phyloP scores from a whole-genome alignment of 2,113 vertebrate species.

The Cephalopterus ornatus region DNA sequence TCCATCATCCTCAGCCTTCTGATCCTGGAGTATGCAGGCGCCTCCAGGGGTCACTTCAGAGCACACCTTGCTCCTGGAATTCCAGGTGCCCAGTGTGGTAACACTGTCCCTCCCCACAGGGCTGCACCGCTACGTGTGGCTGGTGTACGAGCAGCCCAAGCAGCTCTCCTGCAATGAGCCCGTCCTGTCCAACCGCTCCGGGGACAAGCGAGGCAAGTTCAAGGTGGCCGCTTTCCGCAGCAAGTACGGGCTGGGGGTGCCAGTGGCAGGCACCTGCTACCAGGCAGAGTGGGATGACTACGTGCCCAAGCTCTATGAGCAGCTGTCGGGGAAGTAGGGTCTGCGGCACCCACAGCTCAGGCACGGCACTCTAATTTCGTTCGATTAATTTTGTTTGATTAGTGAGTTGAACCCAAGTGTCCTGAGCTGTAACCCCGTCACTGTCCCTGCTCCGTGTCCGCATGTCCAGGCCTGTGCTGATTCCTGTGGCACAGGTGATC shows the following conservation, averaged over 20 bases:
- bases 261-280: constrained; percentile 89
- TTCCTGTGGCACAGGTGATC: rapidly evolving
- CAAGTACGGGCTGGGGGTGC: constrained; percentile 83
- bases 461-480: not conserved
- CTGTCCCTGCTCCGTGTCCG: not conserved
- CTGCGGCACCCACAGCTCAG: not conserved
- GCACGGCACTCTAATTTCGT: not conserved
- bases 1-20: rapidly evolving
- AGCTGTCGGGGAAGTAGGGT: constrained; percentile 87
- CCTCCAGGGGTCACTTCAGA: rapidly evolving
- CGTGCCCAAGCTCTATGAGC: constrained; percentile 91
- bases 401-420: not conserved
- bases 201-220: constrained; percentile 88
- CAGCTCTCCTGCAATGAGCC: constrained; percentile 79
- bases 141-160: constrained; percentile 88
- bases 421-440: not conserved
- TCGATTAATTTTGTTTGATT: not conserved
- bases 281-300: constrained; percentile 96
- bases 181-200: constrained; percentile 85
- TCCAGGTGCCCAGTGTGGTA: rapidly evolving
- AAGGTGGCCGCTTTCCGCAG: constrained; percentile 84
- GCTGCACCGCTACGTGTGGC: constrained; percentile 94
- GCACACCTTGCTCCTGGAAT: rapidly evolving
- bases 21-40: rapidly evolving
- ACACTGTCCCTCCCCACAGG: constrained; percentile 61